A percentile compares a stretch with the other conserved stretches of the same genome.
These are phyloP conservation scores for Spodoptera frugiperda DNA, from an alignment of 1,140 invertebrate species.

Conservation along the genomic window DNA sequence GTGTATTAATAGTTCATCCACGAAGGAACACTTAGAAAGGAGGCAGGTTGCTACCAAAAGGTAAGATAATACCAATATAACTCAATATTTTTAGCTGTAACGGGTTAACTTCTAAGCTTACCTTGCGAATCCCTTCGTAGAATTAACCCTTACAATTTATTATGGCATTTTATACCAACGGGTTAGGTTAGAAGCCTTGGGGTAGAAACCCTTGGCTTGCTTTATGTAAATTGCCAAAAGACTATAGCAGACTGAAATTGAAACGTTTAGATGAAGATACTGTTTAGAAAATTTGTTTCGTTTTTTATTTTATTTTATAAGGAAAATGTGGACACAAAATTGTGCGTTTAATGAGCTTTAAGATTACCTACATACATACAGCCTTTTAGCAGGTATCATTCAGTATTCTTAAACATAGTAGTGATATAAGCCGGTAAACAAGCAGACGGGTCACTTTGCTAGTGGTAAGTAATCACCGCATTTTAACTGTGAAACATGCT, in stretches of 20 bases:
- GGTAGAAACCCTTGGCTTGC: slow-evolving; percentile 10
- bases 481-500: too few relatives aligned
- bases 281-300: neutral
- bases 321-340: too few relatives aligned
- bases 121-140: slow-evolving; percentile 5
- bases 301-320: neutral
- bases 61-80: neutral
- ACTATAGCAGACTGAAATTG: neutral
- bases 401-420: too few relatives aligned
- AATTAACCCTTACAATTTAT: slow-evolving; percentile 37
- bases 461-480: too few relatives aligned
- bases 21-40: too few relatives aligned
- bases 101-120: slow-evolving; percentile 10
- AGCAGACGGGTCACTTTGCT: too few relatives aligned
- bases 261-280: neutral
- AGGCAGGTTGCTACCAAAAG: too few relatives aligned
- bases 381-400: too few relatives aligned
- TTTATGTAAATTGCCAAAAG: neutral
- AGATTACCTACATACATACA: too few relatives aligned
- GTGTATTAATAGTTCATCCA: too few relatives aligned
- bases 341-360: too few relatives aligned
- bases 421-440: too few relatives aligned
- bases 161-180: slow-evolving; percentile 4
- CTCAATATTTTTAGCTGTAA: neutral
- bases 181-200: neutral